Evolutionary conservation across 2,113 vertebrate species (phyloP), one percentile per base, ranked within the genome.

Genomic region (Orcinus orca): DNA sequence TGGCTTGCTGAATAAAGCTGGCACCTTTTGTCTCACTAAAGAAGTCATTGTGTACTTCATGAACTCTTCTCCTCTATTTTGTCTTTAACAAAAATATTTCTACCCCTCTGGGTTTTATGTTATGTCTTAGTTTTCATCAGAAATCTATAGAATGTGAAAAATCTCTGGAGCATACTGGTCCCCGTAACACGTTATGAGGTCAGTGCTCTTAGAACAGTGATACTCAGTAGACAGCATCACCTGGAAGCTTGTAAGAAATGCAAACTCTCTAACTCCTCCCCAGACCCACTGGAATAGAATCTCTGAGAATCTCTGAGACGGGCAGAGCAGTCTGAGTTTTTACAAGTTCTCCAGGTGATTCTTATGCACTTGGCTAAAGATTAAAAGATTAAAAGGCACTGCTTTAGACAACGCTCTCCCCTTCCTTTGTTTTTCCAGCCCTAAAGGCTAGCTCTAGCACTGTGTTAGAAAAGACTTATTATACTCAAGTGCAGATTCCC

Each of bases 51-150:
- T 62, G 17, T 29, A 25, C 41, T 50, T 88, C 55, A 31, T 47
- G 53, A 68, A 44, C 9, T 62, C 25, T 63, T 47, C 44, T 70
- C 31, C 55, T 70, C 20, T 55, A 1, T 65, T 86, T 67, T 38
- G 81, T 79, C 81, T 67, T 88, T 88, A 58, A 76, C 36, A 77
- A 26, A 92, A 80, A 23, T 81, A 55, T 55, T 62, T 88, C 68
- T 87, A 1, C 36, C 20, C 67, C 29, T 71, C 60, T 86, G 9
- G 10, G 26, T 76, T 84, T 71, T 26, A 68, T 62, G 60, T 68
- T 55, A 23, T 33, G 63, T 92, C 25, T 50, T 23, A 38, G 36
- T 83, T 96, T 77, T 58, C 38, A 11, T 63, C 5, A 58, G 79
- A 95, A 62, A 70, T 33, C 21, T 47, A 47, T 50, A 92, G 18